phyloP scores from a whole-genome alignment of 2,797 vertebrate genomes.

The Spinibarbus caldwelli region DNA sequence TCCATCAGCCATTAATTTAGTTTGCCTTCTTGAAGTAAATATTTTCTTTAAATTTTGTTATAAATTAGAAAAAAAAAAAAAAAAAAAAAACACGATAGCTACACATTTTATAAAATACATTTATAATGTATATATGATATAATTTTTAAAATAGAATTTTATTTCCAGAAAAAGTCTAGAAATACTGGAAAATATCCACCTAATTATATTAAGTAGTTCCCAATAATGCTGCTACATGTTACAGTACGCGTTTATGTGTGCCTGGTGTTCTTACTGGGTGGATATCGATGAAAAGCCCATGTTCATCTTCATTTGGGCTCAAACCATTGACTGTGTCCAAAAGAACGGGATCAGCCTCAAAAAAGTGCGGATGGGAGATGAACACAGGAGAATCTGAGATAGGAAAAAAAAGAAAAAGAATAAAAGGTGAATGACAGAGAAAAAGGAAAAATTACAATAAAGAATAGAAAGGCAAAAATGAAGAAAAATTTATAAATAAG shows the following conservation, averaged over 20 bases:
- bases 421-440: not conserved
- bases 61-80: not conserved
- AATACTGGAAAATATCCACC: too few species aligned
- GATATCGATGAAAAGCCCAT: constrained; percentile 90
- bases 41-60: not conserved
- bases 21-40: not conserved
- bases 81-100: too few species aligned
- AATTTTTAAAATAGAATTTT: not conserved
- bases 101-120: not conserved
- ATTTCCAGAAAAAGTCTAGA: not conserved
- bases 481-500: too few species aligned
- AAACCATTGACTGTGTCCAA: constrained; percentile 81
- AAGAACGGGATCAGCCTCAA: constrained; percentile 85
- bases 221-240: not conserved
- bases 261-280: constrained; percentile 85
- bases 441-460: not conserved
- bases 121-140: too few species aligned
- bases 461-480: not conserved
- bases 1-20: not conserved
- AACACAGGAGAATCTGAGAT: constrained; percentile 86
- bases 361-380: constrained; percentile 96
- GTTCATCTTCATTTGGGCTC: constrained; percentile 79
- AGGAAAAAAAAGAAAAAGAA: not conserved
- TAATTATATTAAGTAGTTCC: not conserved
- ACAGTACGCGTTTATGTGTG: not conserved